Percentiles rank a stretch among this genome's conserved stretches.
phyloP scores from a whole-genome alignment of 92 coral and sea anemone species.

The Porites evermanni region DNA sequence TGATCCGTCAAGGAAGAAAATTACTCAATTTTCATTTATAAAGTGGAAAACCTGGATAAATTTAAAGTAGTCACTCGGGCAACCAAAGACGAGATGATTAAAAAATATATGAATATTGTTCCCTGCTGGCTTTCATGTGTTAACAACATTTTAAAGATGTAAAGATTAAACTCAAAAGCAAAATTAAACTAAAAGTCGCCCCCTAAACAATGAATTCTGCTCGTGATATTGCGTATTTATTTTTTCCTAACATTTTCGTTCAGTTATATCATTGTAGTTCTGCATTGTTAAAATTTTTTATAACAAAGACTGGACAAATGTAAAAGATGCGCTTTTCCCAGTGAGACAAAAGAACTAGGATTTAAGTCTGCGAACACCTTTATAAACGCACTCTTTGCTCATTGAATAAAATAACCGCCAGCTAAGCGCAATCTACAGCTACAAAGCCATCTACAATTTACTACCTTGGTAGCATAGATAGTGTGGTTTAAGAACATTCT shows the following conservation, averaged over 20 bases:
- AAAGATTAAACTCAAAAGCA: background rate
- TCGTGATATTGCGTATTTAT: background rate
- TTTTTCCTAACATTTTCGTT: background rate
- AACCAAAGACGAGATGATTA: background rate
- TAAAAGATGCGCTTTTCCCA: constrained; percentile 1
- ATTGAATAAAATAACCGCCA: background rate
- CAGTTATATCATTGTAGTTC: background rate
- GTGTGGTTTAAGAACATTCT: no score
- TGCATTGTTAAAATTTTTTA: background rate
- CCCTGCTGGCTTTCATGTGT: constrained; percentile 1
- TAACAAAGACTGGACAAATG: no score
- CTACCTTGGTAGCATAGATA: no score
- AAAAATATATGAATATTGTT: background rate
- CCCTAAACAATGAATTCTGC: background rate
- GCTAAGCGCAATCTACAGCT: background rate
- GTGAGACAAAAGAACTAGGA: background rate
- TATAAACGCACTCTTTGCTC: background rate
- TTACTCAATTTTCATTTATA: no score
- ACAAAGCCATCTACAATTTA: no score
- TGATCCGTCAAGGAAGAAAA: no score
- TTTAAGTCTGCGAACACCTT: no score
- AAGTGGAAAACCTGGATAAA: background rate
- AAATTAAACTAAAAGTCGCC: background rate
- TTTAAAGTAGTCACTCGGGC: background rate
- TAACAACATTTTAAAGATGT: constrained; percentile 17